Base-by-base conservation (phyloP, 2,113 vertebrate species). In the Callaeas wilsoni region DNA sequence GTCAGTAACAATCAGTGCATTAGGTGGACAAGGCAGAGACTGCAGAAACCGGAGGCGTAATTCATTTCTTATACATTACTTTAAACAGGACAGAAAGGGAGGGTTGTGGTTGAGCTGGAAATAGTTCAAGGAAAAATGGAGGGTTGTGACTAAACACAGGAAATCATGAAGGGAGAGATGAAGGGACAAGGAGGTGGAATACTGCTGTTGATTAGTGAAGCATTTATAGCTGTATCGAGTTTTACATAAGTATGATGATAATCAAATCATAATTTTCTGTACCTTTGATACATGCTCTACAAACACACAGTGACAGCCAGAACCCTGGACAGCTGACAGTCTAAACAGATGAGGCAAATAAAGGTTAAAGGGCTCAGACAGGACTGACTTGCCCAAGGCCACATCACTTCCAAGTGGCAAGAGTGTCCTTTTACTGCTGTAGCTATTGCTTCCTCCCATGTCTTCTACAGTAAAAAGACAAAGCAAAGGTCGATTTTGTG, bases 1-100 rank as follows among this genome's bases (percentile, higher is more conserved):
- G 96, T 92, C 87, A 95, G 71, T 23, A 93, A 42, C 44, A 41
- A 96, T 84, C 55, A 56, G 68, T 70, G 67, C 92, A 80, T 52
- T 42, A 65, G 30, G 30, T 42, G 32, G 83, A 90, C 59, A 75
- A 86, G 59, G 55, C 70, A 88, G 63, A 53, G 26, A 77, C 82
- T 77, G 85, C 39, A 94, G 68, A 75, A 86, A 93, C 71, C 69
- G 59, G 79, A 90, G 47, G 71, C 50, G 0, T 10, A 84, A 64
- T 75, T 96, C 21, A 77, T 77, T 96, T 80, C 52, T 90, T 74
- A 71, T 18, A 70, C 12, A 81, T 56, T 52, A 26, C 42, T 75
- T 85, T 47, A 80, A 95, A 41, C 42, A 86, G 56, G n/a, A 44
- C 44, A 90, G 60, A 69, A 91, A 69, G 30, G 63, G 27, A 77